Conservation (phyloP, 2,113 vertebrate species). For the Larimichthys crocea region DNA sequence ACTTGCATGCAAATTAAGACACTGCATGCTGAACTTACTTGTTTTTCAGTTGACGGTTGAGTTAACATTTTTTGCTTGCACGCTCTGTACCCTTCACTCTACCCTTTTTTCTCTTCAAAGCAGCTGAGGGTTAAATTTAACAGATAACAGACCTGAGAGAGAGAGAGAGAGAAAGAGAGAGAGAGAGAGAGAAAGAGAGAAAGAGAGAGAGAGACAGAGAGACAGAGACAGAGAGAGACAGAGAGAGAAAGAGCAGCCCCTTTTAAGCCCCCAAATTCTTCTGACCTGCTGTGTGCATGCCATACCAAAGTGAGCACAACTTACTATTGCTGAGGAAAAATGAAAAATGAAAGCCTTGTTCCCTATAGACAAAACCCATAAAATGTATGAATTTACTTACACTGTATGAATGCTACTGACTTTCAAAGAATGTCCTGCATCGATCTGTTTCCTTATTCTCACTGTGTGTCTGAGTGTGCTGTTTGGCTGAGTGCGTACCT, state of each 20-base stretch:
- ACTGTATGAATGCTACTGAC: background rate
- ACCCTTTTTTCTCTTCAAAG: conserved; percentile 18
- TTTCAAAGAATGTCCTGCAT: conserved; percentile 4
- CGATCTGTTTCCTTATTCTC: conserved; percentile 21
- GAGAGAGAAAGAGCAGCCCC: background rate
- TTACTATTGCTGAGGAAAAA: background rate
- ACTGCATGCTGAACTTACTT: conserved; percentile 10
- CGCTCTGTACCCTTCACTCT: background rate
- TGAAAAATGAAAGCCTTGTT: background rate
- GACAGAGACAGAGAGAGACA: background rate
- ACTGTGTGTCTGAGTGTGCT: background rate
- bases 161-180: background rate
- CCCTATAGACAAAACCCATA: background rate
- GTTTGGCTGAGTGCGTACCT: background rate
- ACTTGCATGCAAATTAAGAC: conserved; percentile 8
- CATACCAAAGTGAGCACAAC: background rate
- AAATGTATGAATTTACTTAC: conserved; percentile 24
- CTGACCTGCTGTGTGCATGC: background rate
- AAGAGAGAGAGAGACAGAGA: background rate
- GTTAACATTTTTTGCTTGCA: background rate
- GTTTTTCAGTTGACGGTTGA: conserved; percentile 5
- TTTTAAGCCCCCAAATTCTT: conserved; percentile 8
- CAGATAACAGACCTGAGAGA: conserved; percentile 33
- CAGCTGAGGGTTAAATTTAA: conserved; percentile 41
- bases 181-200: background rate